phyloP scores from a whole-genome alignment of 2,888 invertebrate genomes.

The Sthenelais limicola region DNA sequence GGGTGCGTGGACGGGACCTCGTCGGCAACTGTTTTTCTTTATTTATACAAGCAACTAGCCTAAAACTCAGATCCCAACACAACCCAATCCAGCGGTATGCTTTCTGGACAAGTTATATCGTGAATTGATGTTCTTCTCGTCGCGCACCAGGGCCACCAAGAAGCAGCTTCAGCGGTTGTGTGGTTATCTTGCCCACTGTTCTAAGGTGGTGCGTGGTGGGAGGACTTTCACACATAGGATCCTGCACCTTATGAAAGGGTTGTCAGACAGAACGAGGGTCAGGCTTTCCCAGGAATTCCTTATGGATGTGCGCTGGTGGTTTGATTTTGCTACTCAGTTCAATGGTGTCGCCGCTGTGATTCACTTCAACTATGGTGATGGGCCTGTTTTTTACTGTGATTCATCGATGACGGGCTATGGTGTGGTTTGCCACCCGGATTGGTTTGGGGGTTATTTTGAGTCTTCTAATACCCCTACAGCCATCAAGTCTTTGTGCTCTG shows the following conservation, averaged over 20 bases:
- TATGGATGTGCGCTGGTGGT: slow-evolving; percentile 2
- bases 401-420: neutral
- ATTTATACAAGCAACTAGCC: too few relatives aligned
- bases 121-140: neutral
- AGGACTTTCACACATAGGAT: neutral
- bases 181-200: neutral
- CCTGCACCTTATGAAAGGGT: neutral
- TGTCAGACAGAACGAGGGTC: neutral
- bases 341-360: neutral
- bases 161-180: neutral
- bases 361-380: too few relatives aligned
- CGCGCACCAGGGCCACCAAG: neutral
- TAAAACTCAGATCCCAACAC: too few relatives aligned
- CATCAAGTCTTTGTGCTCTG: too few relatives aligned
- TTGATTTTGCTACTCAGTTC: neutral
- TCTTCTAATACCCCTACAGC: too few relatives aligned
- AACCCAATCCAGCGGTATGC: too few relatives aligned
- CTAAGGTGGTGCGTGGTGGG: neutral
- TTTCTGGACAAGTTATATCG: neutral
- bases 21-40: too few relatives aligned
- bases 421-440: neutral
- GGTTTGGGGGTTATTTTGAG: too few relatives aligned
- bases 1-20: too few relatives aligned
- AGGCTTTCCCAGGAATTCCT: neutral
- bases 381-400: neutral